These are phyloP conservation scores for Acrocyrtus sp. DNA, from an alignment of 2,888 invertebrate genomes.

Conservation along the genomic window DNA sequence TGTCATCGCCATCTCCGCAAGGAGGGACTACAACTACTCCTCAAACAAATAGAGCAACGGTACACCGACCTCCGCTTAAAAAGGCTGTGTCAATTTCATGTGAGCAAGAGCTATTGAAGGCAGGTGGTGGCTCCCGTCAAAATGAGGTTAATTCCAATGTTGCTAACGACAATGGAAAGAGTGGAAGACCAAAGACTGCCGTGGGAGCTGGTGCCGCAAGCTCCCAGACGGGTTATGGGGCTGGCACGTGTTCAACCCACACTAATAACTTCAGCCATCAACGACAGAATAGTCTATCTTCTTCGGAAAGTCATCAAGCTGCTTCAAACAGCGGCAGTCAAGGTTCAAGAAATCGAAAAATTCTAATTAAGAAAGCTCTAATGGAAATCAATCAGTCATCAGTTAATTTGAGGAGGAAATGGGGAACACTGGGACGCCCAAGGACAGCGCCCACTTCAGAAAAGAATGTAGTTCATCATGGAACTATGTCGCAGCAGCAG, in stretches of 20 bases:
- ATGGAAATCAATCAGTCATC: constrained; percentile 60
- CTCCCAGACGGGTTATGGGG: constrained; percentile 6
- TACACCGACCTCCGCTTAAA: constrained; percentile 39
- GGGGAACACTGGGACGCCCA: constrained; percentile 53
- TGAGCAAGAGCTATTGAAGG: constrained; percentile 55
- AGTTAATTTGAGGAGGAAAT: constrained; percentile 44
- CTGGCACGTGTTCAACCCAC: constrained; percentile 35
- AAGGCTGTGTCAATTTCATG: constrained; percentile 61
- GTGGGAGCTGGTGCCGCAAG: not conserved
- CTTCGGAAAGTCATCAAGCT: constrained; percentile 21
- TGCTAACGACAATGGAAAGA: constrained; percentile 39
- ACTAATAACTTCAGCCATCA: constrained; percentile 20
- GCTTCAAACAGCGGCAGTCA: constrained; percentile 19
- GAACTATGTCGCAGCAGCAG: constrained; percentile 11
- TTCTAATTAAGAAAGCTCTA: constrained; percentile 60
- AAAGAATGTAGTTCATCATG: constrained; percentile 3
- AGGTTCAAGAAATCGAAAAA: constrained; percentile 59
- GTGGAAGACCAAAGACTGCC: constrained; percentile 52
- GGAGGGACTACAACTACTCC: not conserved
- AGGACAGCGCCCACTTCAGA: constrained; percentile 58
- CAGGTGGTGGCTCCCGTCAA: constrained; percentile 32
- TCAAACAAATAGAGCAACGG: too few species aligned
- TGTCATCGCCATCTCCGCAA: not conserved
- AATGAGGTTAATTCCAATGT: constrained; percentile 53
- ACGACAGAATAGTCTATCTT: not conserved